Base-by-base conservation (phyloP, 2,888 invertebrate genomes). In the Beris morrisii region DNA sequence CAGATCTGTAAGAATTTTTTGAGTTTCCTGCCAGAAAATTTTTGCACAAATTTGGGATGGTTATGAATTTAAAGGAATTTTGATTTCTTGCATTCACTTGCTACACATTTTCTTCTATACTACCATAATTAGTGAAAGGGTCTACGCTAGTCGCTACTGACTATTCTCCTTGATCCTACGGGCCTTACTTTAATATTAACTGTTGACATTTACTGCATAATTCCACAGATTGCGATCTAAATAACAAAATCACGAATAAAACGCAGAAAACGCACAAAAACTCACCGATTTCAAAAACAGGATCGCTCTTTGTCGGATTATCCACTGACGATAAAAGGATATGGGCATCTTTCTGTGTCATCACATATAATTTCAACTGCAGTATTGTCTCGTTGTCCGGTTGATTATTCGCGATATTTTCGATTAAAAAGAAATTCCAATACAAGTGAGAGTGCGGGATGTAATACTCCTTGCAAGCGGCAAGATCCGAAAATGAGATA, bases 321-420 rank as follows among this genome's bases (percentile, higher is more conserved):
- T 80, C 75, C 0, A 82, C 81, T 0, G 86, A 80, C 0, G 89
- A 85, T 7, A 90, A 76, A 28, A 89, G 76, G 54, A 90, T 87
- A 72, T 90, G 90, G 0, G 89, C 90, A 75, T 90, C 88, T 75
- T 86, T 88, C 0, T 82, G 76, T 0, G 87, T 87, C 70, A 88
- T 79, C 31, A 90, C 87, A 0, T 87, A 86, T 61, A 90, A 83
- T 73, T 88, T 88, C 78, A 90, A 85, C 73, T 88, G 87, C 12
- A 79, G 59, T 22, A 22, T 22, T 0, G 74, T 71, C 68, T 79
- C 77, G 22, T 73, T 72, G 3, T 58, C 52, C 4, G 64, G 69
- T 78, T 79, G 22, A 53, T 76, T 74, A 73, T 80, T 68, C 75
- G 73, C 72, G 64, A 80, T 63, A 11, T 71, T 72, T 44, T 75